Evolutionary conservation across 2,888 invertebrate species (phyloP).

Genomic region (Sinohyriopsis cumingii): DNA sequence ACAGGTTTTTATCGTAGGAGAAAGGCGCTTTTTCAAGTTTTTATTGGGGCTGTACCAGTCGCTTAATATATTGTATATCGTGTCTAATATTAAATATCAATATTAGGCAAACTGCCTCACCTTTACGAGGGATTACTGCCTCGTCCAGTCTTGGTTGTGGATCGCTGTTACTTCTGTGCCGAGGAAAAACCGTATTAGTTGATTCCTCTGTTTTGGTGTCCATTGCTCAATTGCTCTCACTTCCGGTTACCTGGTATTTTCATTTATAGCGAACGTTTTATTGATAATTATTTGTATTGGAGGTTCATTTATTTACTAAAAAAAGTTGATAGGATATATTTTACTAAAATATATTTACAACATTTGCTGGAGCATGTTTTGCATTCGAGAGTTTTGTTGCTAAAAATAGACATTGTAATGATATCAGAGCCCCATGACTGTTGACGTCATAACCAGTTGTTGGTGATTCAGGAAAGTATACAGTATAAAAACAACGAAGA

Average conservation of each 20-base stretch:
- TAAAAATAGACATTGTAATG: constrained; percentile 29
- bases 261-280: neutral
- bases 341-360: neutral
- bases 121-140: too few relatives aligned
- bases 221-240: constrained; percentile 49
- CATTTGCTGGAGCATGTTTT: neutral
- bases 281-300: constrained; percentile 1
- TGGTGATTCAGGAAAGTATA: constrained; percentile 6
- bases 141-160: constrained; percentile 48
- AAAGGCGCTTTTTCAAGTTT: too few relatives aligned
- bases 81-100: too few relatives aligned
- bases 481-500: too few relatives aligned
- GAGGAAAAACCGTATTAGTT: constrained; percentile 38
- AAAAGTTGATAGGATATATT: neutral
- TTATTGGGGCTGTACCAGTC: too few relatives aligned
- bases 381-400: constrained; percentile 1
- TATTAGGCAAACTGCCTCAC: too few relatives aligned
- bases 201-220: constrained; percentile 65
- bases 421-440: constrained; percentile 59
- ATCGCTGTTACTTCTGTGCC: constrained; percentile 60
- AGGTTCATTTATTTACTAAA: neutral
- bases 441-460: constrained; percentile 49
- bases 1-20: too few relatives aligned
- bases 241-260: constrained; percentile 38
- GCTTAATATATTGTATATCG: too few relatives aligned